Percentiles rank a stretch among this genome's conserved stretches.
Evolutionary conservation across 2,113 vertebrate species (phyloP).

Genomic region (Heterotilapia buettikoferi): DNA sequence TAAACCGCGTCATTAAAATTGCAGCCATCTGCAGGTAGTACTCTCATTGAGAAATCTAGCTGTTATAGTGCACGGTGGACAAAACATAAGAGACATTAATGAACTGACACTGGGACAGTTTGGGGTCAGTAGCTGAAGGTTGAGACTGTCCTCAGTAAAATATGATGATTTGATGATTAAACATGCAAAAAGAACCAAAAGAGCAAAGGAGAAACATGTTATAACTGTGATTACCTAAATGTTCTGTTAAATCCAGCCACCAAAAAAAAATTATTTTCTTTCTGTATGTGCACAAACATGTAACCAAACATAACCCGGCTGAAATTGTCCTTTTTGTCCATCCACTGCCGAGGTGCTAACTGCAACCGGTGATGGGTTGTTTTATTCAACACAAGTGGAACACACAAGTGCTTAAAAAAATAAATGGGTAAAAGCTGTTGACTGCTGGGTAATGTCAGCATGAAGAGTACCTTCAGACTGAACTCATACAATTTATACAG

Average conservation of each 20-base stretch:
- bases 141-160: not conserved
- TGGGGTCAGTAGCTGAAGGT: not conserved
- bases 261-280: not conserved
- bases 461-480: not conserved
- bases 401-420: not conserved
- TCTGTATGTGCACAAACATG: not conserved
- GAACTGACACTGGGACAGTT: not conserved
- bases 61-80: not conserved
- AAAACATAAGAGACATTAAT: not conserved
- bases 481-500: not conserved
- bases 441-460: not conserved
- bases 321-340: not conserved
- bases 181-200: not conserved
- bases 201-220: rapidly evolving
- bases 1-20: not conserved
- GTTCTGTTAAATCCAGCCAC: not conserved
- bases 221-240: not conserved
- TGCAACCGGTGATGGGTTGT: not conserved
- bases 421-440: not conserved
- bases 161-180: not conserved
- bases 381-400: not conserved
- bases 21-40: not conserved
- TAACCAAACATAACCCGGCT: not conserved
- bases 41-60: not conserved
- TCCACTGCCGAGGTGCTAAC: not conserved